phyloP scores from a whole-genome alignment of 2,888 invertebrate species.

The Ophion ventricosus region DNA sequence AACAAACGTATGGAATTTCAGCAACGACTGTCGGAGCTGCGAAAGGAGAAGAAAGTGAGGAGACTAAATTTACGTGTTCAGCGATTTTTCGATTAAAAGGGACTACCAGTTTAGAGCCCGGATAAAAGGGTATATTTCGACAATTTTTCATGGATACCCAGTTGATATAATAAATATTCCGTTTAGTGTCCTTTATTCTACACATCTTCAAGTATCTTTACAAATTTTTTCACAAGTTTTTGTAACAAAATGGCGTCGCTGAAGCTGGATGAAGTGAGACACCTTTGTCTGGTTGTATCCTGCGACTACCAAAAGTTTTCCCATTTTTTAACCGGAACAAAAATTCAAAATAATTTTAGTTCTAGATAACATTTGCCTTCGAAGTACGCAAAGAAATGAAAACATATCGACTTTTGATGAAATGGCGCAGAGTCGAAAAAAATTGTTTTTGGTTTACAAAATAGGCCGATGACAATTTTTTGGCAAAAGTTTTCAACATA shows the following conservation, averaged over 20 bases:
- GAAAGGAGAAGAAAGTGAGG: slow-evolving; percentile 57
- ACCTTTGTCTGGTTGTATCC: no score
- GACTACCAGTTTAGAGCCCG: neutral
- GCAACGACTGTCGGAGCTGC: slow-evolving; percentile 59
- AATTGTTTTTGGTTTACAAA: no score
- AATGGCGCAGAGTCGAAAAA: no score
- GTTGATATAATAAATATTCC: no score
- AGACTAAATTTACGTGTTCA: neutral
- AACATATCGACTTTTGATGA: no score
- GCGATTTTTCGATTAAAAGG: neutral
- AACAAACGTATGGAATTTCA: slow-evolving; percentile 65
- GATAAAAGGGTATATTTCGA: neutral
- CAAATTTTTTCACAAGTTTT: neutral
- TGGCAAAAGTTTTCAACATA: no score
- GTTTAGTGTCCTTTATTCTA: no score
- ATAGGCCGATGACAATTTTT: no score
- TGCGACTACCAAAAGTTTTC: no score
- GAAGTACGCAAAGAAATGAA: no score
- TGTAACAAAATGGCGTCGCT: neutral
- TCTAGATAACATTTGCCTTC: no score
- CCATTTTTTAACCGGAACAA: neutral
- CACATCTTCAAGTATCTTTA: no score
- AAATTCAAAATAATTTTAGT: neutral
- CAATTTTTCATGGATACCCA: neutral
- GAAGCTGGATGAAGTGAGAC: neutral